These are phyloP conservation scores for Spinus olivaceus DNA, from an alignment of 2,797 vertebrate genomes.

Conservation along the genomic window DNA sequence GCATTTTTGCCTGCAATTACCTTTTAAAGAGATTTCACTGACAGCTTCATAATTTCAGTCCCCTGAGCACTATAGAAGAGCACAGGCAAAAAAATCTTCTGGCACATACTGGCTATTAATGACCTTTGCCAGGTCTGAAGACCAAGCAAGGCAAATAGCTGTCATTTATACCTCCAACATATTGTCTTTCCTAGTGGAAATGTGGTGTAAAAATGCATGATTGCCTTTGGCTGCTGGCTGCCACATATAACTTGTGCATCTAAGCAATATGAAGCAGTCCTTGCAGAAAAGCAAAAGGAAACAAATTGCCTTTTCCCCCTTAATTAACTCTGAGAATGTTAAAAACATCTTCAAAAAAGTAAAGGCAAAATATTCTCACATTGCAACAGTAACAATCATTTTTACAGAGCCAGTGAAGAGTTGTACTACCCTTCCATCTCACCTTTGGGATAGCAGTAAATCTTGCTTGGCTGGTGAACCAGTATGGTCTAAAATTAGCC, in stretches of 20 bases:
- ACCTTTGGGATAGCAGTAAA: conserved; percentile 18
- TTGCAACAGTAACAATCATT: background rate
- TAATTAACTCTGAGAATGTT: background rate
- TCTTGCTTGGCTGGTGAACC: background rate
- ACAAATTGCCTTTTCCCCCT: background rate
- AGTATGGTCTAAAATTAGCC: conserved; percentile 35
- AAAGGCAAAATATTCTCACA: background rate
- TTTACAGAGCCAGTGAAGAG: background rate
- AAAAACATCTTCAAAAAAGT: background rate
- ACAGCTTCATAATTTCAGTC: conserved; percentile 7
- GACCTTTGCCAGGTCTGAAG: background rate
- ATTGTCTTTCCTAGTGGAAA: background rate
- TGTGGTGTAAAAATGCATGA: background rate
- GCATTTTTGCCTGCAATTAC: background rate
- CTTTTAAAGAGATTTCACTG: background rate
- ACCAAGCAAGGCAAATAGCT: background rate
- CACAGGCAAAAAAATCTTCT: background rate
- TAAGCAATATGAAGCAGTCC: background rate
- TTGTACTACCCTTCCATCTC: background rate
- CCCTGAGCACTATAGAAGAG: background rate
- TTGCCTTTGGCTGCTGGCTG: background rate
- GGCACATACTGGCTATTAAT: background rate
- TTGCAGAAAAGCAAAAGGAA: background rate
- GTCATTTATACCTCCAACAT: background rate
- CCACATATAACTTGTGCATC: background rate